Base-by-base conservation (phyloP, 2,888 invertebrate genomes). In the Hirtodrosophila trivittata region DNA sequence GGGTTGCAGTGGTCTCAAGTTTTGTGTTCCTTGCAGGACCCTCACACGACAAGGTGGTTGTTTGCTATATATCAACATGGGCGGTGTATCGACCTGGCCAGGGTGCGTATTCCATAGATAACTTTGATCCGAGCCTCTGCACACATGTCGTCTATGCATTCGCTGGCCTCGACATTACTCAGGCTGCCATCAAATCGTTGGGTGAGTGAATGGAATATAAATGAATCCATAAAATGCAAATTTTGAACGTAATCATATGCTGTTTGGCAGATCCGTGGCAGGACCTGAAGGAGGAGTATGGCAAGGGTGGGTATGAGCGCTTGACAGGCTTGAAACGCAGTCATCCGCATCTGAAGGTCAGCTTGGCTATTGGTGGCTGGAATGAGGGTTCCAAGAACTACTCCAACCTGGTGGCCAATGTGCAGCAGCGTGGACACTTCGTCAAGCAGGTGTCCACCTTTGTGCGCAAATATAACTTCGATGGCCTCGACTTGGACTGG, bases 281-380 rank as follows among this genome's bases (percentile, higher is more conserved):
- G 89, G 97, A 97, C 87, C 90, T 96, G 3, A 93, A 94, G 33
- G 95, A 94, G 39, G 92, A 95, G 77, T 94, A 94, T 69, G 96
- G 96, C 21, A 94, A 94, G 90, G 94, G 93, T 18, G 94, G 94
- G 8, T 96, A 93, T 89, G 93, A 93, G 67, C 93, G 94, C 10
- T 90, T 96, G 54, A 95, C 95, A 0, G 91, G 91, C 0, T 87
- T 96, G 0, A 95, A 94, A 76, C 89, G 92, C 41, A 91, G 92
- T 8, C 93, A 95, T 89, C 95, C 95, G 0, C 94, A 94, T 77
- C 89, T 97, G 38, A 95, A 92, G 86, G 93, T 95, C 3, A 93
- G 94, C 1, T 89, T 97, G 8, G 97, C 96, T 0, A 95, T 97
- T 32, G 97, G 97, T 0, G 97, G 97, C 0, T 97, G 97, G 97